Evolutionary conservation across 1,140 invertebrate genomes (phyloP), one percentile per base, ranked within the genome.

Genomic region (Melipona quadrifasciata): DNA sequence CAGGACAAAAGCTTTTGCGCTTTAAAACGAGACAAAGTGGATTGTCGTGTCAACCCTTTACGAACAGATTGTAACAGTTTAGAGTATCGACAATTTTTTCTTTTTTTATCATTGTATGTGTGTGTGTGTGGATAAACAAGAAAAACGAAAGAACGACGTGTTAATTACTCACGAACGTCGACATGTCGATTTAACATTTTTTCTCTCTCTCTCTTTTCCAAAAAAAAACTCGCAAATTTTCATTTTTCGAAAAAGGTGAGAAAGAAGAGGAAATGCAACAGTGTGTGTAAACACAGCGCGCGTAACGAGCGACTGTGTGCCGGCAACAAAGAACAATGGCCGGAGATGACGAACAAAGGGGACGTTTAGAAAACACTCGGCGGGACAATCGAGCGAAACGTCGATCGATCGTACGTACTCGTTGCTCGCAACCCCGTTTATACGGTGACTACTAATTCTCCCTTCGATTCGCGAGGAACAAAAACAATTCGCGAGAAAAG

Each of bases 321-420:
- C 67, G 64, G 64, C 82, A 84, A 84, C 82, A 78, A 79, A 78
- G 82, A 84, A 84, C 82, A 84, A 84, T 84, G 74, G 75, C 55
- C 67, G 74, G 55, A 79, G 65, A 72, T 39, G 61, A 39, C 55
- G 84, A 82, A 85, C 79, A 85, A 85, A 85, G 70, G 71, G 79
- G 61, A 75, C 84, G 84, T 82, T 85, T 85, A 53, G 61, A 82
- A 85, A 85, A 85, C 84, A 85, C 53, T 75, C 71, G 39, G 79
- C 55, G 70, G 61, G 82, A 85, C 84, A 85, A 85, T 85, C 79
- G 71, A 70, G 21, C 27, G 79, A 79, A 31, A 81, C 53, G 53
- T 47, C 78, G 70, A 81, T 85, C 79, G 83, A 85, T 81, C 70
- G 78, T n/a, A 27, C 70, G 78, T n/a, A 27, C 71, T 77, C 57